Base-by-base conservation (phyloP, 2,797 vertebrate genomes). In the Iguana delicatissima region DNA sequence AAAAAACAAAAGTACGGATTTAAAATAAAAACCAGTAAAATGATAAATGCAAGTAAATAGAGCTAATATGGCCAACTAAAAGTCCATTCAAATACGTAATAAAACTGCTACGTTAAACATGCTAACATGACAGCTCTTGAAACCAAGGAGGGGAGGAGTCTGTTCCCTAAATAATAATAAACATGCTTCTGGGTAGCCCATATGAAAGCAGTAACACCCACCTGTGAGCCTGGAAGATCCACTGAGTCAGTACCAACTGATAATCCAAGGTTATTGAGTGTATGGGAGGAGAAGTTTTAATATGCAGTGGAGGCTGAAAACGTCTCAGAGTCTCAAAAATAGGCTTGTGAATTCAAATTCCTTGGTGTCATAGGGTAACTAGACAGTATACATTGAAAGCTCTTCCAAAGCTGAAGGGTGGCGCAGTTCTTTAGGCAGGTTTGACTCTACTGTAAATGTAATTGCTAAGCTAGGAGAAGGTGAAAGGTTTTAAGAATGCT, bases 371-470 rank as follows among this genome's bases (percentile, higher is more conserved):
- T 22, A 22, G 46, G 20, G 26, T 69, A 46, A 9, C 57, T 81
- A 50, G 9, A 50, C 84, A 82, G 32, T 10, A 74, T 55, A 16
- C 89, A 91, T 84, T 92, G 86, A 35, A 84, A 76, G 29, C 20
- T 64, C 16, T 88, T 84, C 85, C 20, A 90, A 52, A 0, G 10
- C 85, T 6, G 50, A 89, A 83, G 81, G 0, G 0, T 74, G 0
- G 29, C 84, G 92, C 46, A 74, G 29, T 2, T 2, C 22, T 87
- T 0, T 77, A 69, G 79, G 26, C 38, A 69, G 18, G 7, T 94
- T 88, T n/a, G 90, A 22, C 50, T 73, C 32, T 92, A 69, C 86
- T 59, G 22, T 1, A 91, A 77, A 2, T 85, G 72, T 90, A 86
- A 89, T 88, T 8, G 76, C 7, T 26, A 59, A 10, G n/a, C 69